These are phyloP conservation scores for Adrianichthys oophorus DNA, from an alignment of 2,797 vertebrate species.

Conservation along the genomic window DNA sequence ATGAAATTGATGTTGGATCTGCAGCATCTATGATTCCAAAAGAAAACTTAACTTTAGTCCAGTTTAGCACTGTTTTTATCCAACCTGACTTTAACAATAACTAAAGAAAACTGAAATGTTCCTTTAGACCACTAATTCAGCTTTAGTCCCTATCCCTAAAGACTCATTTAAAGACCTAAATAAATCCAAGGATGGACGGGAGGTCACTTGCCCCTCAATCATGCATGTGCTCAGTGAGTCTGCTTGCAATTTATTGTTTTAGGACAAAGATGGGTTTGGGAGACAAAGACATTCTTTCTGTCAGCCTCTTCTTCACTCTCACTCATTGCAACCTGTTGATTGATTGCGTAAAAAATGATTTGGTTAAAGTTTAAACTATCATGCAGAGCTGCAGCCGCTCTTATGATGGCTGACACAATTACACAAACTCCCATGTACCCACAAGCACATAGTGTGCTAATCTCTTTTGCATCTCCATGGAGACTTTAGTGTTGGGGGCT, in stretches of 20 bases:
- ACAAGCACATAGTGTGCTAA: slow-evolving; percentile 50
- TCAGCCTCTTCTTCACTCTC: slow-evolving; percentile 14
- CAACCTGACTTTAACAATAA: no score
- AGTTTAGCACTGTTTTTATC: no score
- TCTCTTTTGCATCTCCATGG: slow-evolving; percentile 71
- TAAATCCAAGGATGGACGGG: not conserved
- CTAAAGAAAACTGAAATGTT: no score
- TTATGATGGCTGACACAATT: slow-evolving; percentile 21
- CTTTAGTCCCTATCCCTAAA: not conserved
- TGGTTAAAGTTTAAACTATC: slow-evolving; percentile 43
- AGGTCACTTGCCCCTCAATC: not conserved
- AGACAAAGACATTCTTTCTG: slow-evolving; percentile 32
- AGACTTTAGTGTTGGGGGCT: slow-evolving; percentile 57
- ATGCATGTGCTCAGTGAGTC: slow-evolving; percentile 6
- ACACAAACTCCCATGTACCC: slow-evolving; percentile 33
- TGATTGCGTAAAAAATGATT: slow-evolving; percentile 25
- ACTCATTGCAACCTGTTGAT: slow-evolving; percentile 29
- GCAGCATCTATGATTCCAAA: no score
- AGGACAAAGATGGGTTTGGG: slow-evolving; percentile 14
- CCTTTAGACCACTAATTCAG: no score
- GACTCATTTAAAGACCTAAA: slow-evolving; percentile 4
- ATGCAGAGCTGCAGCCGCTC: slow-evolving; percentile 17
- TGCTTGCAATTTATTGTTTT: not conserved
- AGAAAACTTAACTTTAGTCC: no score
- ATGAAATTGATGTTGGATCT: no score